Base-by-base conservation (phyloP, 2,113 vertebrate species). In the Charadrius vociferus region DNA sequence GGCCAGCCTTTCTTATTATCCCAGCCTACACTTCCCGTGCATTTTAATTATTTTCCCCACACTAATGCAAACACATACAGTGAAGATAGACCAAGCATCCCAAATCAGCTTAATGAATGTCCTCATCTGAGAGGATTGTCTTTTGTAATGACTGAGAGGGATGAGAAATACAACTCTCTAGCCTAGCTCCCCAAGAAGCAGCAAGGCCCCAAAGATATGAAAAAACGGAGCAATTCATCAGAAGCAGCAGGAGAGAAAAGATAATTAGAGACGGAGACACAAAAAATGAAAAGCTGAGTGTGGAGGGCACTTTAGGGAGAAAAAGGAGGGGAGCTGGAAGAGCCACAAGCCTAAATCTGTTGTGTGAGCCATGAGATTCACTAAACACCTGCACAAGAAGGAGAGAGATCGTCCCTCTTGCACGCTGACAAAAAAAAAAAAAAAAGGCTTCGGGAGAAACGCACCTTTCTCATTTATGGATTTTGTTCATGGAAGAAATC, bases 181-280 rank as follows among this genome's bases (percentile, higher is more conserved):
- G 75, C 81, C 83, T 82, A 81, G 75, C 66, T 94, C 88, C 90
- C 86, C 90, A 93, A 95, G 94, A 96, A 94, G 43, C 94, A 83
- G 86, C 45, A 0, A 65, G 90, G 91, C 93, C 96, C 93, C 90
- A 92, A 96, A 96, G 93, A 95, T 93, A 91, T n/a, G 65, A 32
- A 81, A 67, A 95, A 92, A 41, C 1, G 0, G 45, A 94, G 78
- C 83, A 95, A 96, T 98, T 97, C 94, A 96, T 96, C 88, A 95
- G 96, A 86, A 97, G 34, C 96, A 97, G 96, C 96, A 52, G 96
- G 97, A 93, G 94, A 97, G 92, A 84, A 96, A 92, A 97, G 95
- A 95, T 97, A 97, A 97, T 97, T 96, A 96, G 95, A 94, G 86
- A 36, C 0, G 29, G 79, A 95, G 79, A 95, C 1, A 1, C 81